These are phyloP conservation scores for Dendrolimus kikuchii DNA, from an alignment of 1,140 invertebrate genomes.

Conservation along the genomic window DNA sequence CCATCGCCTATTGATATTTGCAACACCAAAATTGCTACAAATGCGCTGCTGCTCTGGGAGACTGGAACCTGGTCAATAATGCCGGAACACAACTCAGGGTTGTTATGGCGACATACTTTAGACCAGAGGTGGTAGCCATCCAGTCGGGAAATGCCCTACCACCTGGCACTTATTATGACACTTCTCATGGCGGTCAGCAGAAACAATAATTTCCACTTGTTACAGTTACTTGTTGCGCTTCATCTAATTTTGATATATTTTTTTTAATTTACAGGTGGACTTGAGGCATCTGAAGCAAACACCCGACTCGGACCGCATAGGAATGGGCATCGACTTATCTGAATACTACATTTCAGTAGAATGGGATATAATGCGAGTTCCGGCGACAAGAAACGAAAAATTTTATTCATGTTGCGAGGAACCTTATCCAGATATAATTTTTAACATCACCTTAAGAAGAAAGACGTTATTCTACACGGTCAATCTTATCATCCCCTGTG, in stretches of 20 bases:
- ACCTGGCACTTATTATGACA: too few species aligned
- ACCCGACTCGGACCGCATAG: slow-evolving; percentile 86
- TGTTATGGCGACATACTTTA: too few species aligned
- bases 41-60: too few species aligned
- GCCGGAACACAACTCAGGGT: too few species aligned
- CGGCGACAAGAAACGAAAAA: slow-evolving; percentile 89
- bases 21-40: too few species aligned
- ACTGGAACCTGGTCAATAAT: too few species aligned
- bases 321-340: slow-evolving; percentile 91
- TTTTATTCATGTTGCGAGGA: slow-evolving; percentile 94
- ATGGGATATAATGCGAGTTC: slow-evolving; percentile 96
- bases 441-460: slow-evolving; percentile 96
- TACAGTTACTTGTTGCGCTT: too few species aligned
- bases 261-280: slow-evolving; percentile 80
- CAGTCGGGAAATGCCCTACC: too few species aligned
- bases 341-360: slow-evolving; percentile 98
- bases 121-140: too few species aligned
- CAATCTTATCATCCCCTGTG: slow-evolving; percentile 96
- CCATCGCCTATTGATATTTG: too few species aligned
- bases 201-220: too few species aligned
- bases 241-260: slow-evolving; percentile 2
- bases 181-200: too few species aligned
- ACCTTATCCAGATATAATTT: slow-evolving; percentile 96
- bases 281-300: slow-evolving; percentile 87
- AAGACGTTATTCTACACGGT: slow-evolving; percentile 99